phyloP scores from a whole-genome alignment of 2,113 vertebrate genomes.

The Carollia perspicillata region DNA sequence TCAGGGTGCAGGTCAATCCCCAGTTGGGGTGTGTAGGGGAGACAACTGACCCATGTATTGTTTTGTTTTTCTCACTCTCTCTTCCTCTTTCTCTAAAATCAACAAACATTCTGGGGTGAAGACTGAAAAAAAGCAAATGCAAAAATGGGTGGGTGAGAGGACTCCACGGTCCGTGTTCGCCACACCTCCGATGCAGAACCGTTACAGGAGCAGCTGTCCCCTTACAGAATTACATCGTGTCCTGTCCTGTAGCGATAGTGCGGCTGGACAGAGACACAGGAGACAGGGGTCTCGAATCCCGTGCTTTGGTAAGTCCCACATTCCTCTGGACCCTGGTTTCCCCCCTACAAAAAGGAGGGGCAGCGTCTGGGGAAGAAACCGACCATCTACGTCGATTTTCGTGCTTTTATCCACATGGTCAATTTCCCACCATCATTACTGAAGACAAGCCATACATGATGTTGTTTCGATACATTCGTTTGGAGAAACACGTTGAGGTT shows the following conservation, averaged over 20 bases:
- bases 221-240: background rate
- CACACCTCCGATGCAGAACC: accelerated
- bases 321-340: background rate
- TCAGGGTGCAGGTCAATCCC: background rate
- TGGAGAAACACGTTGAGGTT: background rate
- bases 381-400: accelerated
- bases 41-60: too few species aligned
- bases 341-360: background rate
- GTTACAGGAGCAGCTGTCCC: accelerated
- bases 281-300: background rate
- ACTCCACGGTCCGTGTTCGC: background rate
- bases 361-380: background rate
- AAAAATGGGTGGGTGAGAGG: background rate
- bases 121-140: background rate
- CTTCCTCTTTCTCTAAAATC: too few species aligned
- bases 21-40: too few species aligned
- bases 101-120: too few species aligned
- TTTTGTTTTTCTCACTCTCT: background rate
- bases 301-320: background rate
- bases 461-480: background rate
- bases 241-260: accelerated
- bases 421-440: background rate
- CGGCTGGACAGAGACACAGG: background rate
- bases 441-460: background rate
- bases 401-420: background rate